A percentile compares a stretch with the other conserved stretches of the same genome.
Conservation (phyloP, 2,113 vertebrate genomes). For the Zapornia atra region DNA sequence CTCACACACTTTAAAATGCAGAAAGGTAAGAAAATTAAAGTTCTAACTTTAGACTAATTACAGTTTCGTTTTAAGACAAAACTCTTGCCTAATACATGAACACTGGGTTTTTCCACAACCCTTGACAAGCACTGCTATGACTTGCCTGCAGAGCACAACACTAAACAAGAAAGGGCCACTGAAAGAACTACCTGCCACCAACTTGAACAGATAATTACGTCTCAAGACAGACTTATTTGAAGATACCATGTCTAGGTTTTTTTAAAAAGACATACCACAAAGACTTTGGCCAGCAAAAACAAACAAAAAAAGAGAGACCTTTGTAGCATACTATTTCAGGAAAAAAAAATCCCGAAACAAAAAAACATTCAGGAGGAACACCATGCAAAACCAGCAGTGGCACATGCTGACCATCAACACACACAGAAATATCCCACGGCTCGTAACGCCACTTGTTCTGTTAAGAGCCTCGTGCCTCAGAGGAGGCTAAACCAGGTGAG, state of each 20-base stretch:
- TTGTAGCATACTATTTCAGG: not conserved
- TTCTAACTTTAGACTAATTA: not conserved
- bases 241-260: accelerated
- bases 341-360: not conserved
- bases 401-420: not conserved
- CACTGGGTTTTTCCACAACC: not conserved
- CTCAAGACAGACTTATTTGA: not conserved
- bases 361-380: not conserved
- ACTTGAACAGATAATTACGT: not conserved
- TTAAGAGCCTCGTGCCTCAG: not conserved
- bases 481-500: not conserved
- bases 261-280: not conserved
- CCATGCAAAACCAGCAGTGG: accelerated
- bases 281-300: not conserved
- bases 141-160: not conserved
- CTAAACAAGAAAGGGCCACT: not conserved
- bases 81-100: not conserved
- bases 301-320: not conserved
- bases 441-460: not conserved
- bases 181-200: not conserved
- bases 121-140: not conserved
- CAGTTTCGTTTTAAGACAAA: not conserved
- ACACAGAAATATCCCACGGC: not conserved
- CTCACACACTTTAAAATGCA: not conserved
- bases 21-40: not conserved